Evolutionary conservation across 1,140 invertebrate species (phyloP), one percentile per base, ranked within the genome.

Genomic region (Drosophila biarmipes): DNA sequence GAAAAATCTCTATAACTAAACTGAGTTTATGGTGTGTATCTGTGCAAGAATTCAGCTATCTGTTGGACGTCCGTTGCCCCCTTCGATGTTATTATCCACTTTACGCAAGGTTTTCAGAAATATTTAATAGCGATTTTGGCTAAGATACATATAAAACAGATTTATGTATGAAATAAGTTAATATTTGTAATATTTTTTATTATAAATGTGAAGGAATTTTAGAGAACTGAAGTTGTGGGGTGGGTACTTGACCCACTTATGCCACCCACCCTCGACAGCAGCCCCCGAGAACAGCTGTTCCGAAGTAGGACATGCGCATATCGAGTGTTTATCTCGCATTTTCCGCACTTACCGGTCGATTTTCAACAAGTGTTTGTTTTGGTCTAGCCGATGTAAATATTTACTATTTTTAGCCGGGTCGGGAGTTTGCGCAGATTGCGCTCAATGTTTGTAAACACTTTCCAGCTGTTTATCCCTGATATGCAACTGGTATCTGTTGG

Each of bases 1-100:
- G 82, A 91, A 87, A 90, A 87, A 85, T 87, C 78, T 91, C 75
- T 91, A 86, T 62, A 82, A 84, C 81, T 90, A 74, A 90, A 91
- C 58, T 87, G 90, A 54, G 49, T 63, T 61, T 52, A 59, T 45
- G 17, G 77, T 86, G 62, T 90, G 80, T 90, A 90, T 90, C 80
- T 80, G 75, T 52, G 59, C 15, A 66, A 59, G 66, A 59, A 58
- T 62, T 67, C 49, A 42, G 45, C 58, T 73, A 81, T 63, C 67
- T 66, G 38, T 48, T 61, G 52, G 55, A 48, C 54, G 75, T 15
- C 19, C 14, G 8, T 5, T 21, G 27, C 27, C 52, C 31, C 15
- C 34, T 10, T 35, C 2, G 0, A 6, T 15, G 5, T 2, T n/a
- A 11, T 12, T 17, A 38, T 1, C 6, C 8, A 42, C 35, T 15